Conservation (phyloP, 1,140 invertebrate genomes). For the Berghia stephanieae region DNA sequence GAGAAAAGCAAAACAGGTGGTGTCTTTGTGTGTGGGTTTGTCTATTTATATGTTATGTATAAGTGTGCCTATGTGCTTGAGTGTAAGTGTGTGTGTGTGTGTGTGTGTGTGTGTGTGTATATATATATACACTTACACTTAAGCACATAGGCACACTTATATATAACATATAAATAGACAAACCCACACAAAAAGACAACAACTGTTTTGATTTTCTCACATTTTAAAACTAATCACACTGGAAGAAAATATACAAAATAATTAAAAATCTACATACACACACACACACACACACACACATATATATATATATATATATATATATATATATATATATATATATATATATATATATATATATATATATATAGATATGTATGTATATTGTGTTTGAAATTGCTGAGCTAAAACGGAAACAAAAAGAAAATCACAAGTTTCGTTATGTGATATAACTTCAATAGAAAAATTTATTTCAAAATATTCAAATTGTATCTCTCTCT, state of each 20-base stretch:
- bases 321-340: neutral
- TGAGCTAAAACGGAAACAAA: too few relatives aligned
- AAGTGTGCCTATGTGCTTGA: neutral
- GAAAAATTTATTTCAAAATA: conserved; percentile 24
- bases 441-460: neutral
- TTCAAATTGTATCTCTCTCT: conserved; percentile 31
- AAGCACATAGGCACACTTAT: neutral
- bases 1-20: neutral
- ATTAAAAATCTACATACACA: neutral
- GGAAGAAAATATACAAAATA: neutral
- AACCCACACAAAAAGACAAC: too few relatives aligned
- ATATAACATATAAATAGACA: neutral
- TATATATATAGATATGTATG: too few relatives aligned
- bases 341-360: neutral
- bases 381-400: too few relatives aligned
- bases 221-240: neutral
- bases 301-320: neutral
- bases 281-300: neutral
- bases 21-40: conserved; percentile 8
- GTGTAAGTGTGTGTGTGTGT: conserved; percentile 15
- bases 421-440: too few relatives aligned
- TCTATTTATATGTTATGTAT: neutral
- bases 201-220: neutral
- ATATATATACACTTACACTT: neutral
- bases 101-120: neutral